A percentile compares a stretch with the other conserved stretches of the same genome.
Conservation (phyloP, 2,888 invertebrate species). For the Xestia sexstrigata region DNA sequence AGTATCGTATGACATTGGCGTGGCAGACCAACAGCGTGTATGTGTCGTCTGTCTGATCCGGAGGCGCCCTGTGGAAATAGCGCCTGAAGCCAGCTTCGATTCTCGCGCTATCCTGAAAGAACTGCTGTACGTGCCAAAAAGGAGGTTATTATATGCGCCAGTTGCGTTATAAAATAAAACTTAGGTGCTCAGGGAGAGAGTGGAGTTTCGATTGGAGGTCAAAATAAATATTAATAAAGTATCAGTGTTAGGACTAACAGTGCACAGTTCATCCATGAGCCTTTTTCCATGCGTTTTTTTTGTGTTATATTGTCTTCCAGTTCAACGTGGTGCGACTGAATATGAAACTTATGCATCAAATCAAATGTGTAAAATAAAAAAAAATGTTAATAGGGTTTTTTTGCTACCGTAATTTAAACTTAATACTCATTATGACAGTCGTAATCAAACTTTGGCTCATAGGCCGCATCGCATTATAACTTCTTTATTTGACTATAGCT, state of each 20-base stretch:
- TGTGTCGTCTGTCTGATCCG: constrained; percentile 94
- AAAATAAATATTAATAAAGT: neutral
- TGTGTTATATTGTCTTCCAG: neutral
- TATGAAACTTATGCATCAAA: neutral
- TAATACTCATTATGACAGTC: neutral
- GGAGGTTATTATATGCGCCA: constrained; percentile 76
- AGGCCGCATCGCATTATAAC: neutral
- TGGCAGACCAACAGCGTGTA: constrained; percentile 98
- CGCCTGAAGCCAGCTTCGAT: constrained; percentile 99
- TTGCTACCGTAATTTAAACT: neutral
- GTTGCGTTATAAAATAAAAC: constrained; percentile 51
- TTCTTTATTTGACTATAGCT: neutral
- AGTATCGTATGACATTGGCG: constrained; percentile 99
- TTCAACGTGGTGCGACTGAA: neutral
- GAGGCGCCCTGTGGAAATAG: constrained; percentile 97
- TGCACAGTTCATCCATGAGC: constrained; percentile 1
- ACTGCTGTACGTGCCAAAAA: constrained; percentile 93
- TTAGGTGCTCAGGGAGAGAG: neutral
- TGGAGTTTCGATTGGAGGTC: neutral
- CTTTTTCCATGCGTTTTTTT: neutral
- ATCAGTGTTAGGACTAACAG: constrained; percentile 13
- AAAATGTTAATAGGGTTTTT: neutral
- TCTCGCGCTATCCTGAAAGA: constrained; percentile 97
- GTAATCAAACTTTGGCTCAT: neutral
- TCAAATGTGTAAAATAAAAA: neutral